Evolutionary conservation across 2,113 vertebrate species (phyloP).

Genomic region (Sarotherodon lohbergeri): DNA sequence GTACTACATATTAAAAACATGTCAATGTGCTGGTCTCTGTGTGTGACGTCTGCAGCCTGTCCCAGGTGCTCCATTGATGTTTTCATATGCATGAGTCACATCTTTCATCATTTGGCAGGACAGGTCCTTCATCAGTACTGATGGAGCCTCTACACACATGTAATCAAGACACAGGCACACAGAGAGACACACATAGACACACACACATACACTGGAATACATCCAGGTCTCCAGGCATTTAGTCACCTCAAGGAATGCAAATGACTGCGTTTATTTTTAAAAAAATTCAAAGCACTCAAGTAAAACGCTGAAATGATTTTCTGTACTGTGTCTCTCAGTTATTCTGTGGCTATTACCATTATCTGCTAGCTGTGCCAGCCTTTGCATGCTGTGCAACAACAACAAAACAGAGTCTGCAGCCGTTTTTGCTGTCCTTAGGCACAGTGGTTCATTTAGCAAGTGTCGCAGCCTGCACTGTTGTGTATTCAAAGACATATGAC

Average conservation of each 20-base stretch:
- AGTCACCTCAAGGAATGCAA: not conserved
- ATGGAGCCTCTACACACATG: not conserved
- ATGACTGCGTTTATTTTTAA: not conserved
- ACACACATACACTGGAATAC: not conserved
- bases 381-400: not conserved
- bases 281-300: not conserved
- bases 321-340: not conserved
- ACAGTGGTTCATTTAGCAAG: not conserved
- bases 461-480: not conserved
- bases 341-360: not conserved
- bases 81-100: constrained; percentile 21
- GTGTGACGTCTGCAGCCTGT: constrained; percentile 4
- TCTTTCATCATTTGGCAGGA: constrained; percentile 41
- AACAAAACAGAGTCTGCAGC: not conserved
- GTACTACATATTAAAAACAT: not conserved
- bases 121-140: constrained; percentile 26
- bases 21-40: not conserved
- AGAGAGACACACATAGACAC: not conserved
- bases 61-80: constrained; percentile 34
- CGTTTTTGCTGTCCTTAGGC: not conserved
- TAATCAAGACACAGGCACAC: not conserved
- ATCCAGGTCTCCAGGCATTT: not conserved
- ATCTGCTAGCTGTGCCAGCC: not conserved
- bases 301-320: not conserved
- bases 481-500: not conserved